phyloP scores from a whole-genome alignment of 2,113 vertebrate species.

The Equus przewalskii region DNA sequence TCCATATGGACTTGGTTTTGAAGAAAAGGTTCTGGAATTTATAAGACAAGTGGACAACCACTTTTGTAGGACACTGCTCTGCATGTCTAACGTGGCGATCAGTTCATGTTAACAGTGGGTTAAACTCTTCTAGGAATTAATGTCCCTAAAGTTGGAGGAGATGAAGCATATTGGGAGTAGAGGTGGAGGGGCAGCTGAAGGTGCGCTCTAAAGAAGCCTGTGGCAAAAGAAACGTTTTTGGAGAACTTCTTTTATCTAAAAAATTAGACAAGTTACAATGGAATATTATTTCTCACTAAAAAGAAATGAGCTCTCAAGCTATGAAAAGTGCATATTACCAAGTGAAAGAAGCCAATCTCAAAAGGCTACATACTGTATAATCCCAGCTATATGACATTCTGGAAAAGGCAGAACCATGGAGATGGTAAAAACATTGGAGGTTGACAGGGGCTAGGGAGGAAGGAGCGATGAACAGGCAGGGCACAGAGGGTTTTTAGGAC shows the following conservation, averaged over 20 bases:
- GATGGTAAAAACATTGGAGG: too few species aligned
- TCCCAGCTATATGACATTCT: neutral
- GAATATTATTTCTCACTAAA: neutral
- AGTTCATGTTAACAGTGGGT: neutral
- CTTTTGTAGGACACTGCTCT: neutral
- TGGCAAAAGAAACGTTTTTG: neutral
- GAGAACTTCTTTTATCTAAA: neutral
- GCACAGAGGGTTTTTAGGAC: neutral
- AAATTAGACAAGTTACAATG: neutral
- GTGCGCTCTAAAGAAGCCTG: neutral
- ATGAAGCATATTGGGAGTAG: too few species aligned
- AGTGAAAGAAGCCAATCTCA: too few species aligned
- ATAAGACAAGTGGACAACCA: neutral
- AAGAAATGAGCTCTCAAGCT: neutral
- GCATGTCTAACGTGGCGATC: neutral
- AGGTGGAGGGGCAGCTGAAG: neutral
- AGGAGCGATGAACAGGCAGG: neutral
- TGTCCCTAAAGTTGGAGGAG: neutral
- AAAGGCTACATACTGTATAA: neutral
- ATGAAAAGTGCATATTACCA: neutral
- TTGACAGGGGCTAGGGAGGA: neutral
- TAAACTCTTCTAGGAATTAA: neutral
- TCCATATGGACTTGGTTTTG: neutral
- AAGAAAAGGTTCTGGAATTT: neutral
- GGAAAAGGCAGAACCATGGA: neutral